Evolutionary conservation across 2,797 vertebrate genomes (phyloP), one percentile per base, ranked within the genome.

Genomic region (Bucorvus abyssinicus): DNA sequence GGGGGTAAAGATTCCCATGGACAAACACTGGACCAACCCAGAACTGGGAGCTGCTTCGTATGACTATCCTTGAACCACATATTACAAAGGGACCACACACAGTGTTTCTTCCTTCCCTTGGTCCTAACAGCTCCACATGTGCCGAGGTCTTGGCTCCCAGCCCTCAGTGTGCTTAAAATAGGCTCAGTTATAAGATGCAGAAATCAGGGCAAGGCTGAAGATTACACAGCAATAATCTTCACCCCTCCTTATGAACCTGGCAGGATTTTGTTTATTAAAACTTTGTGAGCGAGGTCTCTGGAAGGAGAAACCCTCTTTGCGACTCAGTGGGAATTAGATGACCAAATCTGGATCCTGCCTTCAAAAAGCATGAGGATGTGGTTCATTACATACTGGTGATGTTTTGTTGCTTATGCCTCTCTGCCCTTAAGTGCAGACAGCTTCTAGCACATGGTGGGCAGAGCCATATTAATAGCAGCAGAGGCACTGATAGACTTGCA

Each of bases 141-240:
- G 23, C 27, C 4, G 10, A 84, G 49, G 47, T 76, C 81, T 81
- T 82, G 60, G 56, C 67, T 70, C 30, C 21, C 52, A 53, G 38
- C 70, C 80, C 45, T 89, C 52, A 57, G 68, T 4, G 1, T 53
- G 42, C 83, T 89, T 82, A 87, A 71, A 88, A 94, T 59, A 88
- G 55, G 42, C 67, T 74, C 34, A 73, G 78, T 74, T 82, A 90
- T 76, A 87, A 88, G 79, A 79, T 12, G 40, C 24, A 59, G 36
- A 86, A 82, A 87, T 3, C 12, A 69, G 44, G 60, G 40, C 55
- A 89, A 64, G 60, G 44, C 40, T 91, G 71, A 74, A 89, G 68
- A 80, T 67, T 74, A 68, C 6, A 32, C 17, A 60, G 59, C 38
- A 50, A 55, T 50, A 60, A 67, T 70, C 38, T 77, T 77, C 56